A percentile compares a stretch with the other conserved stretches of the same genome.
Evolutionary conservation across 2,113 vertebrate species (phyloP).

Genomic region (Chionodraco myersi): DNA sequence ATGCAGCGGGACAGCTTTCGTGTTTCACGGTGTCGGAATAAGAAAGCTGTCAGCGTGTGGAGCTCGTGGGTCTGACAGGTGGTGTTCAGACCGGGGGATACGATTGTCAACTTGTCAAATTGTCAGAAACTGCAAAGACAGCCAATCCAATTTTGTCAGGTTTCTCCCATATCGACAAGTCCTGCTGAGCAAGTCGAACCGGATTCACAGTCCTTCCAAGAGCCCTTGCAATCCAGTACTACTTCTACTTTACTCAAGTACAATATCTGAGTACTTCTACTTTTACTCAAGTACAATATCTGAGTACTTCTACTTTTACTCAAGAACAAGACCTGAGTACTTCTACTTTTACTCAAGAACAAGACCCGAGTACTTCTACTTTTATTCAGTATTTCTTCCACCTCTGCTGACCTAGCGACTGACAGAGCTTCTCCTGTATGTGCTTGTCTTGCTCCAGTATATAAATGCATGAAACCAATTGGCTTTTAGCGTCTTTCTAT

Average conservation of each 20-base stretch:
- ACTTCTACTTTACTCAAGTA: too few species aligned
- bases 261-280: too few species aligned
- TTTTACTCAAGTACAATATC: too few species aligned
- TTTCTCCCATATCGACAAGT: not conserved
- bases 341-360: too few species aligned
- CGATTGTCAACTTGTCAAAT: conserved; percentile 31
- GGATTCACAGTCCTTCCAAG: not conserved
- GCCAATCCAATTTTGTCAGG: conserved; percentile 25
- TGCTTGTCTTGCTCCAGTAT: not conserved
- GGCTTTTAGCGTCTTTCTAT: not conserved
- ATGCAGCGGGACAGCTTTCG: not conserved
- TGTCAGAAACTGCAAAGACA: conserved; percentile 10
- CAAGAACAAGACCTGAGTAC: too few species aligned
- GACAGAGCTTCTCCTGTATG: too few species aligned
- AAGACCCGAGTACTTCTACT: too few species aligned
- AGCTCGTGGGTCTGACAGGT: not conserved
- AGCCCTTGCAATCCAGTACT: not conserved
- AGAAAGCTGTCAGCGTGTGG: not conserved
- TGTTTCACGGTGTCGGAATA: not conserved
- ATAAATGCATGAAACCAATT: not conserved
- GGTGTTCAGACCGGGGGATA: conserved; percentile 18
- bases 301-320: too few species aligned
- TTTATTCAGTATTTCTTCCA: too few species aligned
- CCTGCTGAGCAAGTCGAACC: not conserved
- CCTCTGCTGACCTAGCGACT: too few species aligned